Evolutionary conservation across 1,140 invertebrate genomes (phyloP).

Genomic region (Philaenus spumarius): DNA sequence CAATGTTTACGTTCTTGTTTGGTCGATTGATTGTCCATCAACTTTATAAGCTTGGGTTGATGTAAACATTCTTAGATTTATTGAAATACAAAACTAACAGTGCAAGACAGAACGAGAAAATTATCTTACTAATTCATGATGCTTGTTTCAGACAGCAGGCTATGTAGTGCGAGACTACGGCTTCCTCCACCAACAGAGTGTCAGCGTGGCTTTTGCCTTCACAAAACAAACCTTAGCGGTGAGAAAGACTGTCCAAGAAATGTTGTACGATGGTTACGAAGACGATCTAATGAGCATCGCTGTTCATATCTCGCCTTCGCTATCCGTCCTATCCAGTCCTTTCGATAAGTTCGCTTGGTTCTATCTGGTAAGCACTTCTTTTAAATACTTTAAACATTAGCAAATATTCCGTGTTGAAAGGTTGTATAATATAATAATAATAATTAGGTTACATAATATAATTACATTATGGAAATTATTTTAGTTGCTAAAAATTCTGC

Average conservation of each 20-base stretch:
- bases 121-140: neutral
- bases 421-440: no score
- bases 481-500: no score
- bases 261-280: constrained; percentile 71
- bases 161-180: constrained; percentile 50
- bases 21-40: no score
- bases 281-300: constrained; percentile 61
- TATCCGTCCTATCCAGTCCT: constrained; percentile 45
- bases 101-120: no score
- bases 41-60: no score
- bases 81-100: no score
- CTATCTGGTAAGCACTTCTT: constrained; percentile 58
- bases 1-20: no score
- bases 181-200: constrained; percentile 39
- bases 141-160: constrained; percentile 54
- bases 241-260: constrained; percentile 56
- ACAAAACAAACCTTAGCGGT: constrained; percentile 49
- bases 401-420: neutral
- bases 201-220: constrained; percentile 48
- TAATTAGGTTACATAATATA: no score
- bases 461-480: no score
- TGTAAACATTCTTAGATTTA: no score
- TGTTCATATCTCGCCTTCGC: constrained; percentile 44
- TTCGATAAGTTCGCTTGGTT: constrained; percentile 75
- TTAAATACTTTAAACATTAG: no score